Evolutionary conservation across 2,888 invertebrate species (phyloP), one percentile per base, ranked within the genome.

Genomic region (Xylophagus ater): DNA sequence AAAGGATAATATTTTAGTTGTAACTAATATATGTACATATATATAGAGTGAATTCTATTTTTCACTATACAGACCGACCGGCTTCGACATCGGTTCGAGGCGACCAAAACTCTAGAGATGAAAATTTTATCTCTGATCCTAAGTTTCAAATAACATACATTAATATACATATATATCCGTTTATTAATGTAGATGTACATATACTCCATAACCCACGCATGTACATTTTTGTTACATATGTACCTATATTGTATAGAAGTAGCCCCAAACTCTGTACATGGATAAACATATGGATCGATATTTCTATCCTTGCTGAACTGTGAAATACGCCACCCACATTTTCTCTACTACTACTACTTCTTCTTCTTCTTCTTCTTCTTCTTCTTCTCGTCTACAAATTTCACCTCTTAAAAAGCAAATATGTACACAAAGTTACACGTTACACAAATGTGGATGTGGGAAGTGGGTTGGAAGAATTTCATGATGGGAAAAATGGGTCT

Each of bases 271-370:
- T 37, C 30, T 35, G 25, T 18, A 12, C n/a, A 31, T 30, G 15
- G 34, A 40, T 37, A 33, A 34, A 28, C 42, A 40, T 34, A 43
- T 40, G 37, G 43, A 40, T 43, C 43, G 43, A 43, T 43, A 43
- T 37, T 37, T 28, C 30, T 36, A 40, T 40, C 40, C 37, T 40
- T 37, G 34, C 28, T 26, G 21, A 40, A 24, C 37, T 31, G 31
- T 31, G 31, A 29, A 23, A 37, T 29, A 30, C 20, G 13, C 21
- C 37, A n/a, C 17, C 37, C 19, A 19, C 35, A 25, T 35, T 17
- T 26, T 25, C 20, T 20, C 28, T 3, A n/a, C 23, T 9, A 13
- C 32, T 19, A 25, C 32, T 23, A 33, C 3, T 9, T 18, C n/a
- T 18, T 17, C 34, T 14, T 32, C 35, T 20, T 15, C 21, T 25